Evolutionary conservation across 2,113 vertebrate genomes (phyloP).

Genomic region (Oreochromis niloticus): DNA sequence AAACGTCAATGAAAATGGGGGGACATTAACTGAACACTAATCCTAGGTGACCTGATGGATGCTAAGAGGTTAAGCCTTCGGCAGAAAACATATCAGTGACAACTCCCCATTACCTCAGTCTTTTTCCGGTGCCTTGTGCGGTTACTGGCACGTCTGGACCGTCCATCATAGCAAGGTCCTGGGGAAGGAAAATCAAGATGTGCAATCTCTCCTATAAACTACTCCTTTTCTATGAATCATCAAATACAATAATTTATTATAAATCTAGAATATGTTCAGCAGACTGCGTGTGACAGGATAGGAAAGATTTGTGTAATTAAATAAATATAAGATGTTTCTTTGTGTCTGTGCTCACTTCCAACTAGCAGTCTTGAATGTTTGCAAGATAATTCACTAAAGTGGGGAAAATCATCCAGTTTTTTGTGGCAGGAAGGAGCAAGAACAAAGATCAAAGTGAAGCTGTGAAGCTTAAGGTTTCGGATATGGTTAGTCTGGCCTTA

Average conservation of each 20-base stretch:
- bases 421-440: not conserved
- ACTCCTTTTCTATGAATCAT: not conserved
- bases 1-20: not conserved
- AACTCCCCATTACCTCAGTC: constrained; percentile 23
- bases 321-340: not conserved
- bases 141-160: not conserved
- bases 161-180: not conserved
- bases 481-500: not conserved
- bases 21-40: not conserved
- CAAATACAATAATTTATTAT: not conserved
- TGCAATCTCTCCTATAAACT: not conserved
- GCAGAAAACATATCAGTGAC: not conserved
- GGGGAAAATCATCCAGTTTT: not conserved
- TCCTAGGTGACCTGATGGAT: not conserved
- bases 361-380: not conserved
- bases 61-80: not conserved
- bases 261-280: not conserved
- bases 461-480: not conserved
- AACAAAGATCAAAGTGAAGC: not conserved
- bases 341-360: not conserved
- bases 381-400: not conserved
- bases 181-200: not conserved
- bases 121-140: constrained; percentile 13
- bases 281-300: not conserved
- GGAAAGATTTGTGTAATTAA: not conserved